These are phyloP conservation scores for Brachionus plicatilis DNA, from an alignment of 1,140 invertebrate genomes.

Conservation along the genomic window DNA sequence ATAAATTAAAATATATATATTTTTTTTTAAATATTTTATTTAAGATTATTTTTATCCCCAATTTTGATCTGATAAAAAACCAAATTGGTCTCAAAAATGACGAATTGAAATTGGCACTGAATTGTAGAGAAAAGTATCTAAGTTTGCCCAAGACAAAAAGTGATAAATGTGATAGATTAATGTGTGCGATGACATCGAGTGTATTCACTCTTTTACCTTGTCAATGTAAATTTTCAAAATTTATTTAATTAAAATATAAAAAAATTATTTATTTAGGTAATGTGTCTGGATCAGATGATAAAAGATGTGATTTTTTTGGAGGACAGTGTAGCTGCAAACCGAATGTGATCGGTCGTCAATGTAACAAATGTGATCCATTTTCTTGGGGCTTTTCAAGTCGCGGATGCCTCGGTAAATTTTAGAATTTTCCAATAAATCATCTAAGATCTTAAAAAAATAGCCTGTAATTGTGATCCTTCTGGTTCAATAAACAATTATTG, in stretches of 20 bases:
- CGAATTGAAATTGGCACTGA: neutral
- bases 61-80: neutral
- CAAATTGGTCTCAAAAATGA: neutral
- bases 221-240: slow-evolving; percentile 30
- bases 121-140: neutral
- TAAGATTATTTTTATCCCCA: neutral
- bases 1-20: neutral
- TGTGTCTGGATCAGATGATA: slow-evolving; percentile 80
- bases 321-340: slow-evolving; percentile 85
- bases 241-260: neutral
- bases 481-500: slow-evolving; percentile 79
- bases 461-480: slow-evolving; percentile 83
- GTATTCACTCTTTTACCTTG: neutral
- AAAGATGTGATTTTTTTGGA: slow-evolving; percentile 76
- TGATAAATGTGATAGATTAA: neutral
- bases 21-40: neutral
- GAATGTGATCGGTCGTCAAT: slow-evolving; percentile 83
- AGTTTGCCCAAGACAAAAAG: neutral
- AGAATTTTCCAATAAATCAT: slow-evolving; percentile 69
- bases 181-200: neutral
- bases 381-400: slow-evolving; percentile 83
- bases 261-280: slow-evolving; percentile 63
- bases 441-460: slow-evolving; percentile 66
- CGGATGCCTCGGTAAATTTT: slow-evolving; percentile 72
- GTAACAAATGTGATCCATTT: slow-evolving; percentile 74